Percentiles rank a stretch among this genome's conserved stretches.
Conservation (phyloP, 2,888 invertebrate species). For the Opisthograptis luteolata region DNA sequence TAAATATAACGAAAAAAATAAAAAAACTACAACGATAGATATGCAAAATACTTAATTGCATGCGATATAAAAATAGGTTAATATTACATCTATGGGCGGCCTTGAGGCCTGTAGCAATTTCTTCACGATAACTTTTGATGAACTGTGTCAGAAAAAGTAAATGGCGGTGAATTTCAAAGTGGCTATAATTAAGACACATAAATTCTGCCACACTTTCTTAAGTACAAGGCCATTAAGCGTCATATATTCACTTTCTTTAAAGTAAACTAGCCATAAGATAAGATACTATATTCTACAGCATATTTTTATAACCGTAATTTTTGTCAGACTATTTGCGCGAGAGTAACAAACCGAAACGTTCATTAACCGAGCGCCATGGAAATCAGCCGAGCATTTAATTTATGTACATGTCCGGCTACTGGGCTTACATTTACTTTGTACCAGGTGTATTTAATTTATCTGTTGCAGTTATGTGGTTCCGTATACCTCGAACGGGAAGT, state of each 20-base stretch:
- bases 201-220: conserved; percentile 6
- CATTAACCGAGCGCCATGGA: conserved; percentile 5
- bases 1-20: no score
- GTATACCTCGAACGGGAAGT: neutral
- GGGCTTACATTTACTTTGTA: neutral
- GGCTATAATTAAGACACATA: no score
- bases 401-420: conserved; percentile 7
- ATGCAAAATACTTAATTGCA: no score
- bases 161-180: no score
- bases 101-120: no score
- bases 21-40: no score
- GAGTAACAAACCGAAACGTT: conserved; percentile 13
- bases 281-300: neutral
- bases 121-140: no score
- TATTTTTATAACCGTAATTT: conserved; percentile 13
- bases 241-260: conserved; percentile 16
- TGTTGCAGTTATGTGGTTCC: neutral
- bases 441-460: conserved; percentile 10
- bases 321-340: conserved; percentile 2
- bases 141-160: no score
- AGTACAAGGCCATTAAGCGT: conserved; percentile 10
- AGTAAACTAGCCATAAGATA: conserved; percentile 9
- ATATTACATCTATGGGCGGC: no score
- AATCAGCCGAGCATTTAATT: conserved; percentile 10
- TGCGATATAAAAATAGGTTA: no score